A percentile compares a stretch with the other conserved stretches of the same genome.
Evolutionary conservation across 1,140 invertebrate genomes (phyloP).

Genomic region (Lepidurus packardi): DNA sequence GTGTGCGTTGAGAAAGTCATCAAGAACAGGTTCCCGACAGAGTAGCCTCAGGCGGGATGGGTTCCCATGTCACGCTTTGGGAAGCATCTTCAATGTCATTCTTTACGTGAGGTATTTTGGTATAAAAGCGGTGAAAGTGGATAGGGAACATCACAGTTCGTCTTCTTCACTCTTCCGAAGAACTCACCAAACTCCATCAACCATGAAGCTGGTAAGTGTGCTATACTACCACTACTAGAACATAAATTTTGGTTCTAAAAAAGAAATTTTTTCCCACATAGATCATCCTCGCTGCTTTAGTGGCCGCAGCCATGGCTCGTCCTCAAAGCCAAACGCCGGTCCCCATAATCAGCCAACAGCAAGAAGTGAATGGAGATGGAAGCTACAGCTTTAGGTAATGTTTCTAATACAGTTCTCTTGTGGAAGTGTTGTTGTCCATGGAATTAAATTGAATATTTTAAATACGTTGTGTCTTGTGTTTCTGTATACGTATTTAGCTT

Average conservation of each 20-base stretch:
- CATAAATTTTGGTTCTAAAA: neutral
- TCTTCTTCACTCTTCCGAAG: neutral
- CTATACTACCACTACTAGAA: neutral
- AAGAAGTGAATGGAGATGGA: conserved; percentile 58
- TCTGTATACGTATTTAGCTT: too few species aligned
- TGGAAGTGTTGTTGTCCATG: too few species aligned
- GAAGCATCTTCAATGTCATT: too few species aligned
- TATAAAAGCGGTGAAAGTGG: too few species aligned
- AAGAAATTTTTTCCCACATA: neutral
- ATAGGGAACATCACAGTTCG: neutral
- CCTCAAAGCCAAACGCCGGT: conserved; percentile 43
- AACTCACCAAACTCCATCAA: neutral
- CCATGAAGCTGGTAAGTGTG: conserved; percentile 27
- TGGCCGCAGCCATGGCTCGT: conserved; percentile 24
- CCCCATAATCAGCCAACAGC: conserved; percentile 58
- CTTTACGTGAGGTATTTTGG: too few species aligned
- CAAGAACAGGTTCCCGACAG: too few species aligned
- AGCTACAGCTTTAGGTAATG: conserved; percentile 56
- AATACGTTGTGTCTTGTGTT: too few species aligned
- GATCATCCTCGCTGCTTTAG: conserved; percentile 28
- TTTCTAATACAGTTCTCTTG: neutral
- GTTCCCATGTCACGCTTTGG: too few species aligned
- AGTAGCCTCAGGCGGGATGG: too few species aligned
- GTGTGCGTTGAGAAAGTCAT: too few species aligned
- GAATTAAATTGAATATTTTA: too few species aligned